Evolutionary conservation across 53 echinoderm and acorn worm genomes (phyloP).

Genomic region (Apostichopus leukothele): DNA sequence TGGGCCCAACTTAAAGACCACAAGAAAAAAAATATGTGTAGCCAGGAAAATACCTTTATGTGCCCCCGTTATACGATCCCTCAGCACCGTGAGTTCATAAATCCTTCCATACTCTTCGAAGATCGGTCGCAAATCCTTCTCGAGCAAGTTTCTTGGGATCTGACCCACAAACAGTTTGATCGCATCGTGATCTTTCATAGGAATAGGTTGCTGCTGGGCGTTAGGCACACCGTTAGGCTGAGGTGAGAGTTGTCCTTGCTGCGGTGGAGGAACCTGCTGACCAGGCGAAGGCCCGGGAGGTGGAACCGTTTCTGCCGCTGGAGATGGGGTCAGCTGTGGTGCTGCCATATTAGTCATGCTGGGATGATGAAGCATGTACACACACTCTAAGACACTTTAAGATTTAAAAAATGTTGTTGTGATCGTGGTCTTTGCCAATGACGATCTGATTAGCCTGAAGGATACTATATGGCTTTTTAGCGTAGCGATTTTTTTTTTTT

Average conservation of each 20-base stretch:
- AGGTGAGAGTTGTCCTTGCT: conserved; percentile 60
- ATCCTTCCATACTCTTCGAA: conserved; percentile 94
- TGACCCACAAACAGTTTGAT: conserved; percentile 98
- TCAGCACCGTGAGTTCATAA: conserved; percentile 96
- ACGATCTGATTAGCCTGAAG: conserved; percentile 24
- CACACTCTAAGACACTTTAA: conserved; percentile 49
- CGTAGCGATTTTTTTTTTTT: neutral
- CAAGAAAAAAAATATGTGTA: too few relatives aligned
- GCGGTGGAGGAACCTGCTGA: conserved; percentile 56
- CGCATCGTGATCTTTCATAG: conserved; percentile 99
- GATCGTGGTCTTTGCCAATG: conserved; percentile 32
- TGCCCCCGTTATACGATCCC: conserved; percentile 94
- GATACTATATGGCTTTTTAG: neutral
- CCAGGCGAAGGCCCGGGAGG: conserved; percentile 64
- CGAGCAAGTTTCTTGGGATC: conserved; percentile 95
- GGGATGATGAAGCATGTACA: conserved; percentile 59
- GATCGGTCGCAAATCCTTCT: conserved; percentile 95
- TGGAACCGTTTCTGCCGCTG: conserved; percentile 61
- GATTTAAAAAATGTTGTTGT: conserved; percentile 33
- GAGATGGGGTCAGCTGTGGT: conserved; percentile 79
- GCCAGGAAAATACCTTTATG: conserved; percentile 78
- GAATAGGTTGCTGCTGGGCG: conserved; percentile 89
- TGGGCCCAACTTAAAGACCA: too few relatives aligned
- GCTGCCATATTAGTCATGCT: conserved; percentile 99
- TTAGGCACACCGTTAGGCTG: conserved; percentile 78